Conservation (phyloP, 2,113 vertebrate species). For the Sisor rabdophorus region DNA sequence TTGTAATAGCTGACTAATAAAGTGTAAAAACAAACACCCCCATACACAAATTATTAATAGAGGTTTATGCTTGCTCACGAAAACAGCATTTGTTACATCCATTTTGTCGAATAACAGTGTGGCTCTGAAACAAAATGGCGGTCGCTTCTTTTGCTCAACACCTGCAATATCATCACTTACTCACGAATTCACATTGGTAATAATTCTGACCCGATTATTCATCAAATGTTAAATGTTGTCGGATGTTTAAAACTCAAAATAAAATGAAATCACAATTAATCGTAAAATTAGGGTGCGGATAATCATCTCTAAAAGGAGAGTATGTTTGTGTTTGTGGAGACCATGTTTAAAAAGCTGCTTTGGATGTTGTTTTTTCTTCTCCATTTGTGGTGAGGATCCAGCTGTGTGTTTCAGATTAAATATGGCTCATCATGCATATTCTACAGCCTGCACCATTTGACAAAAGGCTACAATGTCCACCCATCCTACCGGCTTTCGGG, state of each 20-base stretch:
- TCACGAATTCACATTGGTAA: background rate
- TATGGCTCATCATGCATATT: constrained; percentile 42
- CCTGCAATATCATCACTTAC: background rate
- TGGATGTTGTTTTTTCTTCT: constrained; percentile 21
- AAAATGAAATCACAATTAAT: background rate
- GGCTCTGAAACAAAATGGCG: constrained; percentile 50
- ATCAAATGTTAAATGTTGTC: background rate
- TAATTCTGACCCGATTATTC: background rate
- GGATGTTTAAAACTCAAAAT: background rate
- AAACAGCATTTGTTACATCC: constrained; percentile 41
- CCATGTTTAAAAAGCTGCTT: background rate
- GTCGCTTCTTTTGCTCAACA: constrained; percentile 3
- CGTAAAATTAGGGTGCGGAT: background rate
- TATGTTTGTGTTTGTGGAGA: background rate
- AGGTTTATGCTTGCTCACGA: background rate
- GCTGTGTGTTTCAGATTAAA: constrained; percentile 32
- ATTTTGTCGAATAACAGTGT: constrained; percentile 50
- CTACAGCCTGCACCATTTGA: constrained; percentile 47
- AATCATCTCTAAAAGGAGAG: background rate
- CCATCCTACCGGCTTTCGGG: background rate
- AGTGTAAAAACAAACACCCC: background rate
- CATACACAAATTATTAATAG: background rate
- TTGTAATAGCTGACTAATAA: background rate
- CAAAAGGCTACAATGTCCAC: constrained; percentile 21
- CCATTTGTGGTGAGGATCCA: constrained; percentile 37